Conservation (phyloP, 2,797 vertebrate genomes). For the Artibeus lituratus region DNA sequence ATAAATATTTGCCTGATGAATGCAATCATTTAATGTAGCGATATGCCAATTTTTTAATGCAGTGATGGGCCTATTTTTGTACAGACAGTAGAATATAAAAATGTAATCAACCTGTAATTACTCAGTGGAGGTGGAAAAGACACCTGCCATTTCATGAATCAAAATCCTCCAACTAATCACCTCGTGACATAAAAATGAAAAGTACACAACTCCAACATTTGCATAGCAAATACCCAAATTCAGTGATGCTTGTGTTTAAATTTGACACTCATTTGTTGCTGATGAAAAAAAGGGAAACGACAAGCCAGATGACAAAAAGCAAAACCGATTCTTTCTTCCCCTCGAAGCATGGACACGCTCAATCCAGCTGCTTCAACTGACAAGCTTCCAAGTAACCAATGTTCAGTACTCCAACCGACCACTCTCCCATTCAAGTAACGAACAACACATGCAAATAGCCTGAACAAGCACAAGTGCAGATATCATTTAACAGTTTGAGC, state of each 20-base stretch:
- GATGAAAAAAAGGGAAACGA: background rate
- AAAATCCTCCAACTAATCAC: slow-evolving; percentile 39
- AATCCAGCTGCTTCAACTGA: slow-evolving; percentile 7
- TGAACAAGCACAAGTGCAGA: background rate
- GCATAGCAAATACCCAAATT: background rate
- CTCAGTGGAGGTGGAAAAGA: slow-evolving; percentile 27
- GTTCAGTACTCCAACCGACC: background rate
- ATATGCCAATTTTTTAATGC: background rate
- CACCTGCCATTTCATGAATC: slow-evolving; percentile 47
- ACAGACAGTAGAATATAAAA: slow-evolving; percentile 26
- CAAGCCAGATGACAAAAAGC: background rate
- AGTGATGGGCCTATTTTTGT: slow-evolving; percentile 38
- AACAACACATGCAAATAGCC: background rate
- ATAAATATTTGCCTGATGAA: slow-evolving; percentile 15
- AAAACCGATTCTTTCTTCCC: background rate
- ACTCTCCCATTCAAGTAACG: background rate
- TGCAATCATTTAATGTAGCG: background rate
- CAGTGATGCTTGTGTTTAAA: background rate
- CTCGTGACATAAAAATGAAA: slow-evolving; percentile 23
- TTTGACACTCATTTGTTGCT: background rate
- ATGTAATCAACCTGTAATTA: slow-evolving; percentile 50
- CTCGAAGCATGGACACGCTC: background rate
- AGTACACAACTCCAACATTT: background rate
- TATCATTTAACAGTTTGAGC: background rate
- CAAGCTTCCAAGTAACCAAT: background rate